Evolutionary conservation across 2,888 invertebrate species (phyloP).

Genomic region (Orthosia incerta): DNA sequence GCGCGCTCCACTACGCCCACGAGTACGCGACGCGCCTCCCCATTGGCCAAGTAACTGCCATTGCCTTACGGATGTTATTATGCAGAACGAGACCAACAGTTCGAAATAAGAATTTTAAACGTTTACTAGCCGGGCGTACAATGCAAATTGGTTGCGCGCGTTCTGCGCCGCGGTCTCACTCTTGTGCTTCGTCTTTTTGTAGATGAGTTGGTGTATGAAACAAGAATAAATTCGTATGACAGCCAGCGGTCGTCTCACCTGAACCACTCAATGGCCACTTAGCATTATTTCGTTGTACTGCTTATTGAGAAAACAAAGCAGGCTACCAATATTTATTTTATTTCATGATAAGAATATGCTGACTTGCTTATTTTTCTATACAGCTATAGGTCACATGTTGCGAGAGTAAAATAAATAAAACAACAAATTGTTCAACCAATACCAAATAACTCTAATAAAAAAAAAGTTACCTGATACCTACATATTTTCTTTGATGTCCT

Average conservation of each 20-base stretch:
- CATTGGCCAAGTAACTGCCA: constrained; percentile 90
- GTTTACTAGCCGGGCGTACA: constrained; percentile 87
- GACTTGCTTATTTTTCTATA: background rate
- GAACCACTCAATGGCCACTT: constrained; percentile 77
- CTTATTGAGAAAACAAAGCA: constrained; percentile 74
- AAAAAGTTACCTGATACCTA: background rate
- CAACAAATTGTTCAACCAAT: background rate
- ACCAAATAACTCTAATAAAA: background rate
- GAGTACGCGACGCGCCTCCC: constrained; percentile 80
- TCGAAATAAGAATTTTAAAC: constrained; percentile 90
- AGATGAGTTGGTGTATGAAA: constrained; percentile 75
- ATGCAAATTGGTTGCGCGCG: constrained; percentile 90
- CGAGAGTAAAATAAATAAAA: background rate
- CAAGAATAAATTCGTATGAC: constrained; percentile 79
- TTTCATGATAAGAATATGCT: constrained; percentile 25
- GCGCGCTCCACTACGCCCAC: constrained; percentile 86
- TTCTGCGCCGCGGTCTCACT: constrained; percentile 84
- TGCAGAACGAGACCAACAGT: constrained; percentile 89
- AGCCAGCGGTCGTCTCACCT: constrained; percentile 75
- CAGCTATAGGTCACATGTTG: constrained; percentile 1
- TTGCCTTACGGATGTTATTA: constrained; percentile 90
- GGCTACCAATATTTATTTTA: constrained; percentile 67
- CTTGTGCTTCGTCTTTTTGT: constrained; percentile 80
- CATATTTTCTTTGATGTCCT: background rate
- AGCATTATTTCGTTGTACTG: constrained; percentile 72